A percentile compares a stretch with the other conserved stretches of the same genome.
These are phyloP conservation scores for Limosa lapponica DNA, from an alignment of 2,797 vertebrate genomes.

Conservation along the genomic window DNA sequence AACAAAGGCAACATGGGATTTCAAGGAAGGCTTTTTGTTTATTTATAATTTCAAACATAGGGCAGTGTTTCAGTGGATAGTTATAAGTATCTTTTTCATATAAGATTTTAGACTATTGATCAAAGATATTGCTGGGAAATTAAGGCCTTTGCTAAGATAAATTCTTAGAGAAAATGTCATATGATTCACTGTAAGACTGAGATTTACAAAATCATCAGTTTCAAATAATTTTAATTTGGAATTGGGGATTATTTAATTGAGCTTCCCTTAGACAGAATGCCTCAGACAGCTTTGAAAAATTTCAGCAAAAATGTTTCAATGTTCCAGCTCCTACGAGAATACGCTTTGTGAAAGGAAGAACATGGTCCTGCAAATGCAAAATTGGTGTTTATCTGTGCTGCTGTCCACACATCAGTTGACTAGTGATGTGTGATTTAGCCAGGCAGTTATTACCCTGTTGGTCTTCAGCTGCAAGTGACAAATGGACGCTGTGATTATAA, in stretches of 20 bases:
- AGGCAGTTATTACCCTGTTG: neutral
- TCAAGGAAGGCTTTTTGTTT: neutral
- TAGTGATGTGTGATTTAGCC: neutral
- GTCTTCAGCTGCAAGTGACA: neutral
- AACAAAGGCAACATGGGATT: neutral
- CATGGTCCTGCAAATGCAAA: neutral
- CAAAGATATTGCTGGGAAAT: neutral
- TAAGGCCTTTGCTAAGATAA: neutral
- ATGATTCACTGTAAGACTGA: neutral
- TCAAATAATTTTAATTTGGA: neutral
- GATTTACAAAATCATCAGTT: neutral
- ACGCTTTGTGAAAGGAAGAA: neutral
- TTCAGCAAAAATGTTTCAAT: neutral
- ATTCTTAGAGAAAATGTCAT: neutral
- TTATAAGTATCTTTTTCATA: neutral
- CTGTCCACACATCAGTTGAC: neutral
- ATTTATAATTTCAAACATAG: neutral
- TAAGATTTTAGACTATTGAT: neutral
- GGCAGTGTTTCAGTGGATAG: neutral
- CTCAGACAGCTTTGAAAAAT: neutral
- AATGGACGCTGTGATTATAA: neutral
- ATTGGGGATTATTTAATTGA: neutral
- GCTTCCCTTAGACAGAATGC: neutral
- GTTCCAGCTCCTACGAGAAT: neutral
- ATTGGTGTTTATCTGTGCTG: neutral